Base-by-base conservation (phyloP, 2,797 vertebrate genomes). In the Danionella dracula region DNA sequence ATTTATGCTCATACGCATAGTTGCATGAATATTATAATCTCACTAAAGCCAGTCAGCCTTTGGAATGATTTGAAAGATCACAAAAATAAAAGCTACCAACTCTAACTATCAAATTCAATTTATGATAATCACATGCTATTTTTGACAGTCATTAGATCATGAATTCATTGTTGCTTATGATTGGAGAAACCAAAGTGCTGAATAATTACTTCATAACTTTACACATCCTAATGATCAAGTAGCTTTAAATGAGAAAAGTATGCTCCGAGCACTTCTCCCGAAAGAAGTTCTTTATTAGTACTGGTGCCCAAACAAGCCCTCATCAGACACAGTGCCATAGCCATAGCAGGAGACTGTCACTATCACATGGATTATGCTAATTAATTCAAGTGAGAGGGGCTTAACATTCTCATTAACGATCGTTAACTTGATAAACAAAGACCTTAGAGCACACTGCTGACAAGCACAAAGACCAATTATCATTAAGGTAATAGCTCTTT, bases 331-430 rank as follows among this genome's bases (percentile, higher is more conserved):
- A 69, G 63, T 68, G 19, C 49, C 67, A 60, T 78, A 48, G 72
- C 73, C 65, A 81, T 81, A 68, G 72, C 45, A 42, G 67, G 65
- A 75, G 76, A 69, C 66, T 69, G 68, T 66, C 58, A 61, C 45
- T 81, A 79, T 85, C 74, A 82, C 41, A 42, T 56, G 41, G 50
- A 76, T 79, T 78, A 78, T 49, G 61, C 66, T 69, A 81, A 83
- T 81, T 76, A 78, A 70, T 80, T 74, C 55, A 41, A 66, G 46
- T 59, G 38, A 34, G 40, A 75, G 60, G 23, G 66, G 40, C 44
- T 27, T 27, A 50, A 66, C 34, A 1, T 74, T 76, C 71, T 70
- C 55, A 34, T 80, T 74, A 78, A 61, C 32, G 70, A 67, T 74
- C 54, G 70, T 76, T 78, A 76, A 76, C 74, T 68, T 69, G 71